These are phyloP conservation scores for Leucoraja erinaceus DNA, from an alignment of 2,113 vertebrate genomes.

Conservation along the genomic window DNA sequence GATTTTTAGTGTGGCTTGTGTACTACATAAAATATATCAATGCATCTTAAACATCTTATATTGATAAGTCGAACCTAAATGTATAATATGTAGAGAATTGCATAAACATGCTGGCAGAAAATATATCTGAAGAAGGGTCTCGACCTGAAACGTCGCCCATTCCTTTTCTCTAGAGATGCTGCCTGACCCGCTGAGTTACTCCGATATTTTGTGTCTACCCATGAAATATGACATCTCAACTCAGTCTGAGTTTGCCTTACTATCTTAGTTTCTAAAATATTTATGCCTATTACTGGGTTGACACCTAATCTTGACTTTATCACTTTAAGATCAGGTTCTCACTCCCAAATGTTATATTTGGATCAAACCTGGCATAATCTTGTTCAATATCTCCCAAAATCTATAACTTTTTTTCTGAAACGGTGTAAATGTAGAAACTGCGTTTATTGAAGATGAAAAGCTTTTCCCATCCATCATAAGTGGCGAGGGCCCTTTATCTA, in stretches of 20 bases:
- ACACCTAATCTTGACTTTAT: background rate
- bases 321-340: background rate
- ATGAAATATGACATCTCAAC: background rate
- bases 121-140: no score
- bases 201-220: no score
- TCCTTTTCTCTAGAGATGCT: no score
- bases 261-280: background rate
- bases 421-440: background rate
- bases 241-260: background rate
- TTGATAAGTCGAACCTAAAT: background rate
- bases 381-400: background rate
- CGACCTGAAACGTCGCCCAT: no score
- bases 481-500: background rate
- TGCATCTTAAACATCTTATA: background rate
- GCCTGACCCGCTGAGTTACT: no score
- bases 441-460: background rate
- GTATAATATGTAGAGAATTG: background rate
- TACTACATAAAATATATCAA: background rate
- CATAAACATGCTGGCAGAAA: background rate
- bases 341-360: background rate
- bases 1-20: background rate
- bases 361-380: background rate
- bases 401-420: background rate
- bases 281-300: background rate
- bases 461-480: background rate